A percentile compares a stretch with the other conserved stretches of the same genome.
Evolutionary conservation across 2,797 vertebrate genomes (phyloP).

Genomic region (Rhinella marina): DNA sequence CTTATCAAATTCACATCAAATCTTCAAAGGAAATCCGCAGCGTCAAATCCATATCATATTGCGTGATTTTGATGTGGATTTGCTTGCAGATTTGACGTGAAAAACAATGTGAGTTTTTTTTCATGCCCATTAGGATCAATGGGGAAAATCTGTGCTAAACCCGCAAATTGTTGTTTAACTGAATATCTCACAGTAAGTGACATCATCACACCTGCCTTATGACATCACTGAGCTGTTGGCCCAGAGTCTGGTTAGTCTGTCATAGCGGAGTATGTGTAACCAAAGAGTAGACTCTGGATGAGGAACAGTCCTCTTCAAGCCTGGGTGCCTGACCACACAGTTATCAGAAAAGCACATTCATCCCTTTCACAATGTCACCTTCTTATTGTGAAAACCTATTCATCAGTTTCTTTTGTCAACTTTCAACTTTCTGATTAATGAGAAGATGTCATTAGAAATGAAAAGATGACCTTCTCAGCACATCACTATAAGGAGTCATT

Average conservation of each 20-base stretch:
- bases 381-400: constrained; percentile 5
- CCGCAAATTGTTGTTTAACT: too few species aligned
- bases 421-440: background rate
- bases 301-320: background rate
- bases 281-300: background rate
- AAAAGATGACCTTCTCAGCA: background rate
- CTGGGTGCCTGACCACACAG: background rate
- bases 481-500: background rate
- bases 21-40: too few species aligned
- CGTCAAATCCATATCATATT: too few species aligned
- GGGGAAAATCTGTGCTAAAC: too few species aligned
- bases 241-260: background rate
- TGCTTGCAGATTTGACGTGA: too few species aligned
- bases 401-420: constrained; percentile 4
- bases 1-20: too few species aligned
- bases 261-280: background rate
- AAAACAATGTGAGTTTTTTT: too few species aligned
- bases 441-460: constrained; percentile 14
- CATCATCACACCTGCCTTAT: background rate
- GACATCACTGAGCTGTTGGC: background rate
- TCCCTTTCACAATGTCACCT: background rate
- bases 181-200: background rate
- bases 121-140: too few species aligned
- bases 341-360: background rate
- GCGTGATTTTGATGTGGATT: too few species aligned